A percentile compares a stretch with the other conserved stretches of the same genome.
phyloP scores from a whole-genome alignment of 37 sponge, comb jelly and placozoan genomes.

The Bolinopsis microptera region DNA sequence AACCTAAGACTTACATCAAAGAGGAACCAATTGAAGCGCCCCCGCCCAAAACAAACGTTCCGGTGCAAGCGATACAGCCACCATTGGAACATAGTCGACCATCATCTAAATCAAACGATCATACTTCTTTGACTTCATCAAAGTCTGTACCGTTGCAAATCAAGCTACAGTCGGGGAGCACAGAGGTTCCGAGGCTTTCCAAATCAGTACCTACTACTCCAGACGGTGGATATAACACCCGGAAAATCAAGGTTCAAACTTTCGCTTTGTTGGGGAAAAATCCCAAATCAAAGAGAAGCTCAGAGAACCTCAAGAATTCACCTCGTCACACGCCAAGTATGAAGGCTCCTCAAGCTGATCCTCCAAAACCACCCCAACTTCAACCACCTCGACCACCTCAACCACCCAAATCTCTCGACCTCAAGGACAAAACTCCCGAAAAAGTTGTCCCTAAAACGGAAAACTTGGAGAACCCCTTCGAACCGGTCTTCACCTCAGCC shows the following conservation, averaged over 20 bases:
- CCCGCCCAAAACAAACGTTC: background rate
- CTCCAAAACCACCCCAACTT: background rate
- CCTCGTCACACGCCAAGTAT: background rate
- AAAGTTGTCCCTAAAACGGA: slow-evolving; percentile 6
- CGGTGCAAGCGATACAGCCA: background rate
- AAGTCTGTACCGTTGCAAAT: background rate
- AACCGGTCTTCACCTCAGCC: slow-evolving; percentile 7
- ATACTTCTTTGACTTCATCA: background rate
- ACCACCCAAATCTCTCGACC: background rate
- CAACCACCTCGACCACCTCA: background rate
- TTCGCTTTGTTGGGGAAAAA: slow-evolving; percentile 48
- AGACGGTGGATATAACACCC: slow-evolving; percentile 49
- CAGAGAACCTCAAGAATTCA: slow-evolving; percentile 5
- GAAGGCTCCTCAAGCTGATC: background rate
- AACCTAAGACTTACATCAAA: slow-evolving; percentile 34
- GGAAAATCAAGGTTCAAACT: slow-evolving; percentile 59
- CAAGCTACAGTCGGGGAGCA: background rate
- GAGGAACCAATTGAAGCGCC: slow-evolving; percentile 34
- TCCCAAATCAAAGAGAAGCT: background rate
- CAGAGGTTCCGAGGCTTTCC: background rate
- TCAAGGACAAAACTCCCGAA: background rate
- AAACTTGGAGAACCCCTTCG: slow-evolving; percentile 39
- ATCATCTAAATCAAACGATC: background rate
- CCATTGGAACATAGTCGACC: background rate
- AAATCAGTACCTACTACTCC: slow-evolving; percentile 60